Conservation (phyloP, 2,888 invertebrate genomes). For the Rhamnusium bicolor region DNA sequence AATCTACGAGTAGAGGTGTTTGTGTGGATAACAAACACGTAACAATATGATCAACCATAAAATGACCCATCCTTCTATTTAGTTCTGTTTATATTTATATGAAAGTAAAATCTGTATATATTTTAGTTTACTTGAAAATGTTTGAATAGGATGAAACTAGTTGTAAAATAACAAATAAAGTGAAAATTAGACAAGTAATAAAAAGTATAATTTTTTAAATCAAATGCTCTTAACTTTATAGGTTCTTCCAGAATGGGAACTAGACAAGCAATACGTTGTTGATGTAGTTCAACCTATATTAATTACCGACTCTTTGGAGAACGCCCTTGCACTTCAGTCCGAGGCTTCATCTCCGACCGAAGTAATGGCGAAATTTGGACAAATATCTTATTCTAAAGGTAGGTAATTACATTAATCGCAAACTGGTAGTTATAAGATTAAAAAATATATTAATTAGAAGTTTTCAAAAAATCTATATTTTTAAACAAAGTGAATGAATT, state of each 20-base stretch:
- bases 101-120: too few relatives aligned
- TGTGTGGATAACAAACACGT: too few relatives aligned
- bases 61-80: too few relatives aligned
- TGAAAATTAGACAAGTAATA: too few relatives aligned
- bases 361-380: slow-evolving; percentile 74
- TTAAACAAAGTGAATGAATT: neutral
- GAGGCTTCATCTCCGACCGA: slow-evolving; percentile 72
- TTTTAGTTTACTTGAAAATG: too few relatives aligned
- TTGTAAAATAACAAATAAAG: too few relatives aligned
- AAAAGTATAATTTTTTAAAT: too few relatives aligned
- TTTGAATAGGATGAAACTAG: too few relatives aligned
- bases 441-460: neutral
- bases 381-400: slow-evolving; percentile 79
- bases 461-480: neutral
- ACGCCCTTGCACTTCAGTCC: slow-evolving; percentile 77
- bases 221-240: slow-evolving; percentile 30
- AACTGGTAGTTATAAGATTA: too few relatives aligned
- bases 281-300: slow-evolving; percentile 69
- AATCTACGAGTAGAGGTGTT: too few relatives aligned
- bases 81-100: too few relatives aligned
- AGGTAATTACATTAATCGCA: neutral
- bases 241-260: slow-evolving; percentile 45
- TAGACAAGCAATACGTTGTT: slow-evolving; percentile 53
- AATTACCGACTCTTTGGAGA: slow-evolving; percentile 73
- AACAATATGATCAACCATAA: too few relatives aligned